Conservation (phyloP, 1,140 invertebrate genomes). For the Argopecten irradians region DNA sequence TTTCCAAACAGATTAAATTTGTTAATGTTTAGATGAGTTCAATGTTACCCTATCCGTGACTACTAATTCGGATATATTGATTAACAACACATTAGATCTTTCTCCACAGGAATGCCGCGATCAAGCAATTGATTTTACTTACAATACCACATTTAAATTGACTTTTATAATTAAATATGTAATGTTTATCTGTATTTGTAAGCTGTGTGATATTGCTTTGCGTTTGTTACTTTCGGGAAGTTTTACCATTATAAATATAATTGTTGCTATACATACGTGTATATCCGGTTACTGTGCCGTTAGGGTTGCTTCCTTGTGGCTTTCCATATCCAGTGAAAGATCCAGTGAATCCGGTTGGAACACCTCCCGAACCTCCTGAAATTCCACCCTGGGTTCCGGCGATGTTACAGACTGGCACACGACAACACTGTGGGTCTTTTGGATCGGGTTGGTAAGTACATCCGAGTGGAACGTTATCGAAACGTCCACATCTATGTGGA, state of each 20-base stretch:
- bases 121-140: neutral
- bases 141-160: no score
- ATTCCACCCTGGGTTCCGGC: constrained; percentile 41
- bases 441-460: constrained; percentile 61
- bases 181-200: no score
- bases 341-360: constrained; percentile 38
- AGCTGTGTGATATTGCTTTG: no score
- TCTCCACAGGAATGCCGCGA: neutral
- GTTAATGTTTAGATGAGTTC: neutral
- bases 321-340: constrained; percentile 41
- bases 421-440: constrained; percentile 61
- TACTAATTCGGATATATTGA: constrained; percentile 39
- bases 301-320: constrained; percentile 31
- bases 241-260: no score
- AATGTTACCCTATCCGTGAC: neutral
- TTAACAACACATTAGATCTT: neutral
- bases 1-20: neutral
- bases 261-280: constrained; percentile 35
- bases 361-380: constrained; percentile 35
- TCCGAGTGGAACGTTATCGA: constrained; percentile 55
- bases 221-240: no score
- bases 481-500: constrained; percentile 59
- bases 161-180: no score
- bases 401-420: constrained; percentile 57
- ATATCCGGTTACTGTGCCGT: constrained; percentile 48